Evolutionary conservation across 2,888 invertebrate species (phyloP), one percentile per base, ranked within the genome.

Genomic region (Eurois occulta): DNA sequence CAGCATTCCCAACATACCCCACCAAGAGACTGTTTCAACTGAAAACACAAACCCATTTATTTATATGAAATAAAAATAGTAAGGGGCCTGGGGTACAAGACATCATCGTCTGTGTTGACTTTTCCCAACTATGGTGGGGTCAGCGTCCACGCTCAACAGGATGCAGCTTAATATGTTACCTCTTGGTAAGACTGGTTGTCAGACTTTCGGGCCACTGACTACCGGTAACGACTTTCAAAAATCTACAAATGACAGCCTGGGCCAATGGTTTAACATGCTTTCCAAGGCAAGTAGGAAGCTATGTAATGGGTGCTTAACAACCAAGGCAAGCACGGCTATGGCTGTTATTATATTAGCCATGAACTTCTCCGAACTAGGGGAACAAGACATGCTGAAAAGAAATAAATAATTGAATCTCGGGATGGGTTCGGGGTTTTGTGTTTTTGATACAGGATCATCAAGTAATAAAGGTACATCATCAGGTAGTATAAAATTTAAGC

Each of bases 1-100:
- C 82, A 79, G 58, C 94, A 94, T 77, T 94, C 94, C 94, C 94
- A 94, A 76, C 94, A 94, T 0, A 94, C 64, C 0, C 86, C 87
- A 4, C 87, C 87, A 4, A 62, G n/a, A 0, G 41, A 6, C 24
- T 32, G 41, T 6, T 79, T 78, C 21, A 91, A 52, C 91, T 93
- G 87, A 68, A 90, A 91, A 72, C 24, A 35, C 62, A 71, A 66
- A 65, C 18, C 18, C 35, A 62, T 32, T 18, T 11, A 16, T 35
- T 60, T 60, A 35, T 35, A 46, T 3, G 10, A 28, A 18, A 2
- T 4, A 28, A 28, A 55, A 58, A 16, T n/a, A 13, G 13, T 18
- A 28, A 16, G 16, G 7, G 4, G 28, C 8, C 58, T 28, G 28
- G 58, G 28, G 2, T 16, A 28, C 16, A 32, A 18, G 60, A 60